A percentile compares a stretch with the other conserved stretches of the same genome.
Conservation (phyloP, 37 sponge, comb jelly and placozoan genomes). For the Lycopodina hypogea region DNA sequence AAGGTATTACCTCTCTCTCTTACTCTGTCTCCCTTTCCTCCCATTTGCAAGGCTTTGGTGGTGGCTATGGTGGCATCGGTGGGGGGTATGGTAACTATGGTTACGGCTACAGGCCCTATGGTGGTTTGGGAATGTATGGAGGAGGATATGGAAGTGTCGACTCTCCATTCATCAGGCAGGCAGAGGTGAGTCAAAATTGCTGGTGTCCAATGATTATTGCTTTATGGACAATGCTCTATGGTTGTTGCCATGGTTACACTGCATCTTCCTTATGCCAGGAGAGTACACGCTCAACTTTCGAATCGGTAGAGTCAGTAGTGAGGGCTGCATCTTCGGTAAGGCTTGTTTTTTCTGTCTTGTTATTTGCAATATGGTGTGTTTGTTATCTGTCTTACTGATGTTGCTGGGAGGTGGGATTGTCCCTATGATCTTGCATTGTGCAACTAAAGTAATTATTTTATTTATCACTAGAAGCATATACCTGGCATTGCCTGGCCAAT, state of each 20-base stretch:
- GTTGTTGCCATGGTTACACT: background rate
- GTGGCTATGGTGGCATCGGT: conserved; percentile 6
- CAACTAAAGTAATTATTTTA: no score
- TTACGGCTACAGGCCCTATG: conserved; percentile 48
- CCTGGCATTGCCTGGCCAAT: no score
- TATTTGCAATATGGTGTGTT: no score
- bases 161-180: conserved; percentile 44
- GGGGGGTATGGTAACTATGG: conserved; percentile 43
- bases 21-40: no score
- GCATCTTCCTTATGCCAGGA: conserved; percentile 23
- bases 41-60: conserved; percentile 16
- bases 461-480: no score
- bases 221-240: background rate
- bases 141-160: conserved; percentile 33
- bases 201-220: background rate
- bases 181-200: conserved; percentile 42
- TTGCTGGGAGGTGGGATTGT: background rate
- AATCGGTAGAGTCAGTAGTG: conserved; percentile 76
- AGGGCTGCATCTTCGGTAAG: conserved; percentile 76
- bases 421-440: no score
- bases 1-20: background rate
- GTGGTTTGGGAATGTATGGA: background rate
- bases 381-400: no score
- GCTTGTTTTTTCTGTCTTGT: no score
- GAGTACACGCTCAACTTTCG: conserved; percentile 62